These are phyloP conservation scores for Drosophila mayaguana DNA, from an alignment of 2,888 invertebrate species.

Conservation along the genomic window DNA sequence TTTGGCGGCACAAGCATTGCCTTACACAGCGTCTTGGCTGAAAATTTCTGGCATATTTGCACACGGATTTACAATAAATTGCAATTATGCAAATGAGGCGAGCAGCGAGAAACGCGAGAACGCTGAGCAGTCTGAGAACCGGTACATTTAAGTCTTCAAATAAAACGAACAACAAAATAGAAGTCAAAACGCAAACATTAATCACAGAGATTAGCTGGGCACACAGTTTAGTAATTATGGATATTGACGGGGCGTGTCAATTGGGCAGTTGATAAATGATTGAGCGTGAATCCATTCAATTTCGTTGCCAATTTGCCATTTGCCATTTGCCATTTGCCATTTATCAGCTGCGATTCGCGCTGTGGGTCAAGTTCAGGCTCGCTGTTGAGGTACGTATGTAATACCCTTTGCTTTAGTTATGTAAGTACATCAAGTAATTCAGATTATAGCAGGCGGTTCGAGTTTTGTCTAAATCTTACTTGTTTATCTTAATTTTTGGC, in stretches of 20 bases:
- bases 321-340: constrained; percentile 19
- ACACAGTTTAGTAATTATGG: constrained; percentile 71
- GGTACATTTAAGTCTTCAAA: constrained; percentile 40
- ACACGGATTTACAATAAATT: constrained; percentile 76
- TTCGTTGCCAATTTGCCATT: constrained; percentile 21
- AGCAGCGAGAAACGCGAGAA: constrained; percentile 28
- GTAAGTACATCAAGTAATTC: not conserved
- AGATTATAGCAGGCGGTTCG: constrained; percentile 7
- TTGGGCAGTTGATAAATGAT: constrained; percentile 67
- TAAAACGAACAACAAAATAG: not conserved
- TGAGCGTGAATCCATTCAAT: constrained; percentile 26
- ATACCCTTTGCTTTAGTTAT: not conserved
- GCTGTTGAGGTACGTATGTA: not conserved
- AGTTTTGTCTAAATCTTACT: not conserved
- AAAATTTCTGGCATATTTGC: constrained; percentile 76
- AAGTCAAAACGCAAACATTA: constrained; percentile 53
- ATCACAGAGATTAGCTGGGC: constrained; percentile 61
- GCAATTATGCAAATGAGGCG: constrained; percentile 74
- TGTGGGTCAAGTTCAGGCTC: constrained; percentile 37
- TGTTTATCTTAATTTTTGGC: not conserved
- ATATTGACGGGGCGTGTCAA: constrained; percentile 71
- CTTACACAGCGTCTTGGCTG: constrained; percentile 52
- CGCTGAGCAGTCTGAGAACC: constrained; percentile 16
- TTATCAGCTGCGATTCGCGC: constrained; percentile 11
- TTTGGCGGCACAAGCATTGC: constrained; percentile 52